Conservation (phyloP, 1,140 invertebrate species). For the Achatina immaculata region DNA sequence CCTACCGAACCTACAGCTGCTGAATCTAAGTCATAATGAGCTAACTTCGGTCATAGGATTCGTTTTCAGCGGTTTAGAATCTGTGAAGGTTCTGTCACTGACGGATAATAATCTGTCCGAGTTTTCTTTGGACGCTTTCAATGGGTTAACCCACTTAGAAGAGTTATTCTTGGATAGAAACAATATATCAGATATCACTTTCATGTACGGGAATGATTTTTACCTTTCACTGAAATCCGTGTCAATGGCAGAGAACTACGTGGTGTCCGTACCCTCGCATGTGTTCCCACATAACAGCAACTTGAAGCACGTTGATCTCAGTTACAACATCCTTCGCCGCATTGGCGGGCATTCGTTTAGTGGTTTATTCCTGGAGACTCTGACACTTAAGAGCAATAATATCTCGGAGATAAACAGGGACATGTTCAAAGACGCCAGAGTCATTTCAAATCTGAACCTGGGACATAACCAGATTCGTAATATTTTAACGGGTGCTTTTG, state of each 20-base stretch:
- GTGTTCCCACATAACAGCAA: slow-evolving; percentile 40
- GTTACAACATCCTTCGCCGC: slow-evolving; percentile 40
- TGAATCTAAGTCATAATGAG: slow-evolving; percentile 48
- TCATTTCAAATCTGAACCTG: slow-evolving; percentile 44
- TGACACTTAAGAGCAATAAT: slow-evolving; percentile 45
- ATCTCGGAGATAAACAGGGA: slow-evolving; percentile 41
- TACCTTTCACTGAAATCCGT: slow-evolving; percentile 38
- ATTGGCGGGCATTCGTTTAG: slow-evolving; percentile 43
- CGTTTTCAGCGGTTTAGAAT: slow-evolving; percentile 36
- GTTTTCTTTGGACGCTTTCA: slow-evolving; percentile 38
- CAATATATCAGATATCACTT: slow-evolving; percentile 34
- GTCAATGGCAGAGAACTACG: slow-evolving; percentile 40
- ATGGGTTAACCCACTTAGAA: slow-evolving; percentile 39
- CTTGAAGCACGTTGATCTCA: slow-evolving; percentile 41
- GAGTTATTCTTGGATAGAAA: slow-evolving; percentile 43
- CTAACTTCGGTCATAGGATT: slow-evolving; percentile 31
- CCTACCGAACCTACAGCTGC: slow-evolving; percentile 24
- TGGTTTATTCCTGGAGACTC: slow-evolving; percentile 40
- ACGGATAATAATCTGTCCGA: slow-evolving; percentile 40
- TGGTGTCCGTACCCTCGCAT: slow-evolving; percentile 40
- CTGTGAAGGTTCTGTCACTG: slow-evolving; percentile 31
- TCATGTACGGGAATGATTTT: slow-evolving; percentile 36
- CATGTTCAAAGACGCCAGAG: slow-evolving; percentile 39
- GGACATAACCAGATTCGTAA: slow-evolving; percentile 44
- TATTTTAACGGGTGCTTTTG: slow-evolving; percentile 49